These are phyloP conservation scores for Alligator sinensis DNA, from an alignment of 2,113 vertebrate genomes.

Conservation along the genomic window DNA sequence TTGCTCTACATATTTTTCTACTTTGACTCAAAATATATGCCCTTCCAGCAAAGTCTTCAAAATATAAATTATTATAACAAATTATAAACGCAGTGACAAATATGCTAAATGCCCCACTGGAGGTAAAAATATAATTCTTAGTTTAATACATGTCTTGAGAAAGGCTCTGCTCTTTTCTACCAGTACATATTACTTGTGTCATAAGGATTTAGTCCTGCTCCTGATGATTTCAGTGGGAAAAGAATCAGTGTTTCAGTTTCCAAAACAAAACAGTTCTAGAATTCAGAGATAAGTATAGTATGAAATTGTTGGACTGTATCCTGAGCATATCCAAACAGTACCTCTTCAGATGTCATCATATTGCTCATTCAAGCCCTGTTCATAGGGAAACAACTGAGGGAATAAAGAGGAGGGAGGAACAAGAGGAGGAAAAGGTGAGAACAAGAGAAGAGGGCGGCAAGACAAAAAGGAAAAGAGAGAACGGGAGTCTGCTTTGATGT, in stretches of 20 bases:
- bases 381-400: slow-evolving; percentile 44
- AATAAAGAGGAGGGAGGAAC: slow-evolving; percentile 67
- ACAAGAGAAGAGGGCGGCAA: slow-evolving; percentile 64
- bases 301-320: slow-evolving; percentile 6
- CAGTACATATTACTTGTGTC: background rate
- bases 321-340: slow-evolving; percentile 16
- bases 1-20: background rate
- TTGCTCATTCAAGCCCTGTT: slow-evolving; percentile 43
- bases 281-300: slow-evolving; percentile 26
- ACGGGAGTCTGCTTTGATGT: slow-evolving; percentile 68
- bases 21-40: background rate
- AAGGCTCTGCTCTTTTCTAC: background rate
- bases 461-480: slow-evolving; percentile 58
- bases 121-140: slow-evolving; percentile 3
- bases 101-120: background rate
- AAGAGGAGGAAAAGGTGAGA: slow-evolving; percentile 57
- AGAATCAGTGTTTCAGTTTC: slow-evolving; percentile 1
- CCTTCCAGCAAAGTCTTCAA: background rate
- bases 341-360: background rate
- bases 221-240: slow-evolving; percentile 1
- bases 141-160: slow-evolving; percentile 8
- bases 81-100: background rate
- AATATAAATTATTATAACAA: background rate
- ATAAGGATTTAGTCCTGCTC: background rate
- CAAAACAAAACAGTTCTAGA: background rate